These are phyloP conservation scores for Scaptomyza pallida DNA, from an alignment of 1,140 invertebrate species.

Conservation along the genomic window DNA sequence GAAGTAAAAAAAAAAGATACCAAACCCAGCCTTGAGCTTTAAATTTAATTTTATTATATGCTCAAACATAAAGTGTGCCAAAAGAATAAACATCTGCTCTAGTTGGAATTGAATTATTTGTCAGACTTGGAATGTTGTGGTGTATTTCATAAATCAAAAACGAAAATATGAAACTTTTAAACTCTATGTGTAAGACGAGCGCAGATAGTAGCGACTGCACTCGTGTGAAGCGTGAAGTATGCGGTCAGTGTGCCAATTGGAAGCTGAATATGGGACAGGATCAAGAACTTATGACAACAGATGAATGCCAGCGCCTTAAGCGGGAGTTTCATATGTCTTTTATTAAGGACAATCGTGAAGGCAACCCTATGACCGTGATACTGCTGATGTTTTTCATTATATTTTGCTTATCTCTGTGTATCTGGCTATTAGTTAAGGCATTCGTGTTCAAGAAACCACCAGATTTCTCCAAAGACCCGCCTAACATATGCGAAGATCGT, in stretches of 20 bases:
- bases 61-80: neutral
- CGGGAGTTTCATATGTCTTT: conserved; percentile 9
- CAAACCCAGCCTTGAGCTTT: neutral
- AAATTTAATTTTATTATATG: conserved; percentile 1
- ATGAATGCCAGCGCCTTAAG: conserved; percentile 22
- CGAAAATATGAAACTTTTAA: conserved; percentile 1
- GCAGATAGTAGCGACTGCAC: neutral
- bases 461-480: neutral
- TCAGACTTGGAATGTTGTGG: neutral
- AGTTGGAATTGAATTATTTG: conserved; percentile 6
- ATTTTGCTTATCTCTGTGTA: neutral
- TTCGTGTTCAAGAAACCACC: conserved; percentile 11
- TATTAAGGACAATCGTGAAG: neutral
- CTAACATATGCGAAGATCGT: conserved; percentile 1
- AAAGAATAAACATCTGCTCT: neutral
- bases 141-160: neutral
- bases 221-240: conserved; percentile 22
- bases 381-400: conserved; percentile 3
- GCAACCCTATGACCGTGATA: neutral
- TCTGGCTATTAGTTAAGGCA: conserved; percentile 24
- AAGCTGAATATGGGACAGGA: conserved; percentile 5
- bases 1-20: neutral
- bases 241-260: conserved; percentile 21
- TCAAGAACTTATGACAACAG: conserved; percentile 28
- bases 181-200: conserved; percentile 15